Evolutionary conservation across 2,888 invertebrate species (phyloP), one percentile per base, ranked within the genome.

Genomic region (Temnothorax rugatulus): DNA sequence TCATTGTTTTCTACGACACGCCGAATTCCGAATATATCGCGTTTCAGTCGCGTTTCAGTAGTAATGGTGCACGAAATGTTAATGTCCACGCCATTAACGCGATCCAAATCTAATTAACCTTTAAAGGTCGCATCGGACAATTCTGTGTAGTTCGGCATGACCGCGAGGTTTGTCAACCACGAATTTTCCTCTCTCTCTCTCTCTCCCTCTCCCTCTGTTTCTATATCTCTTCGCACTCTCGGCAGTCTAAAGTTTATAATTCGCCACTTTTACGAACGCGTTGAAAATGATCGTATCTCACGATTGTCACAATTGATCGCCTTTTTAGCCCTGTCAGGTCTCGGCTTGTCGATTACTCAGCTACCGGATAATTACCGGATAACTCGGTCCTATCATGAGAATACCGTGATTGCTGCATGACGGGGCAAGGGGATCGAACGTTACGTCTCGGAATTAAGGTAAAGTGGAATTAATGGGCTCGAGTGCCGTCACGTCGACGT

Each of bases 381-480:
- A 71, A 68, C 11, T 77, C 68, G 44, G 54, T 29, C 29, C 41
- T 29, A 54, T 71, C 59, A 59, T 61, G 79, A 71, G 71, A 71
- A 61, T 59, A 71, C 79, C 59, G 59, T 81, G 71, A 81, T 81
- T 81, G 79, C 79, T 61, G 79, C 71, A 71, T 71, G 79, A 71
- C 79, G 86, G 71, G 86, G 83, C 82, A 66, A 21, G 15, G 64
- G 87, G 89, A 89, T 90, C 89, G 91, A 88, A 88, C 85, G 87
- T 91, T 91, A 89, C 89, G 86, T 84, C 57, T 66, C 50, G 86
- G 84, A 89, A 87, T 89, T 90, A 91, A 91, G 89, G 89, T 89
- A 89, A 90, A 91, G 91, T 89, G 91, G 92, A 91, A 92, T 93
- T 92, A 92, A 92, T 92, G 91, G 91, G 91, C 90, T 92, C 89